phyloP scores from a whole-genome alignment of 2,797 vertebrate species.

The Cossypha caffra region DNA sequence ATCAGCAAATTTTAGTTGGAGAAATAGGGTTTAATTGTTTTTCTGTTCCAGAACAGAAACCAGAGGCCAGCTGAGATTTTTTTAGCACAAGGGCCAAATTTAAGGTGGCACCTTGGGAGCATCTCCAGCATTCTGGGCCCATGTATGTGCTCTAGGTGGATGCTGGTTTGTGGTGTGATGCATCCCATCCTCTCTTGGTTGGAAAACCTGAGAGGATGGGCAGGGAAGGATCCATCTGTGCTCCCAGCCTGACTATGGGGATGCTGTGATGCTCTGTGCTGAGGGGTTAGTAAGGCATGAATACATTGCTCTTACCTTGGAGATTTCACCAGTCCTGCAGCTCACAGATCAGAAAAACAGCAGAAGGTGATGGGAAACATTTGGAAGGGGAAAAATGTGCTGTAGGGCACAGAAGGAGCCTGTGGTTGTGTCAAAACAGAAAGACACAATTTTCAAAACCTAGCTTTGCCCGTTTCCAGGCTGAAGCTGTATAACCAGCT shows the following conservation, averaged over 20 bases:
- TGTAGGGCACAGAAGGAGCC: neutral
- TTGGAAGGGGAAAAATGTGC: fast-evolving
- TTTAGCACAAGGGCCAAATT: neutral
- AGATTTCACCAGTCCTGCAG: neutral
- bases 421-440: neutral
- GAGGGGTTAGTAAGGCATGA: neutral
- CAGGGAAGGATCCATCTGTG: fast-evolving
- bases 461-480: neutral
- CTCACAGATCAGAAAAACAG: neutral
- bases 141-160: neutral
- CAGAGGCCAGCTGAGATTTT: neutral
- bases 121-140: neutral
- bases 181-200: neutral
- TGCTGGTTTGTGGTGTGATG: neutral
- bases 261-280: neutral
- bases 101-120: neutral
- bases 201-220: neutral
- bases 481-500: neutral
- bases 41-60: neutral
- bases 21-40: neutral
- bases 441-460: neutral
- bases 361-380: neutral
- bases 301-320: neutral
- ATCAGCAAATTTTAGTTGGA: neutral
- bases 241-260: neutral